Evolutionary conservation across 2,113 vertebrate species (phyloP).

Genomic region (Progne subis): DNA sequence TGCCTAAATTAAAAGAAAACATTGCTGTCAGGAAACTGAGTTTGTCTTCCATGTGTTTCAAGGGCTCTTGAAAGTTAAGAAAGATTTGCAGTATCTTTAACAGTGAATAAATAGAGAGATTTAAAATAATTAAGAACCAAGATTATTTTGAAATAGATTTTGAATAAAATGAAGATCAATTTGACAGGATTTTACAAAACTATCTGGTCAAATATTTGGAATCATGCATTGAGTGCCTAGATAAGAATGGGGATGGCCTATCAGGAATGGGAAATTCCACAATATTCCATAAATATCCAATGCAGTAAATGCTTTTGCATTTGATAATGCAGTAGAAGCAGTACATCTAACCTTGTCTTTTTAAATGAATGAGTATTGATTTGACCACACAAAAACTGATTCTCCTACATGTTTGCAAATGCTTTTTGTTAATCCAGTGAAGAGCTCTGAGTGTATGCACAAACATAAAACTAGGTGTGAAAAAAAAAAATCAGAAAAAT

Average conservation of each 20-base stretch:
- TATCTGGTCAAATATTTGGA: neutral
- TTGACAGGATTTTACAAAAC: neutral
- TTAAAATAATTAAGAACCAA: neutral
- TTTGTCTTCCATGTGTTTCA: neutral
- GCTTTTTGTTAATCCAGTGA: neutral
- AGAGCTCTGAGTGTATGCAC: neutral
- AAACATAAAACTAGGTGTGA: neutral
- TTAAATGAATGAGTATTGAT: neutral
- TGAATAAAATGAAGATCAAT: neutral
- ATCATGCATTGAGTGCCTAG: neutral
- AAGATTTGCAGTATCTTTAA: neutral
- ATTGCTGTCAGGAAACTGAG: neutral
- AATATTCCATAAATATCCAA: neutral
- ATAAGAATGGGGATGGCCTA: neutral
- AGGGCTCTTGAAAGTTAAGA: neutral
- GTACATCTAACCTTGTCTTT: neutral
- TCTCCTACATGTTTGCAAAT: neutral
- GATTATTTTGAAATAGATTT: neutral
- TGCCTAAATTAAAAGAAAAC: neutral
- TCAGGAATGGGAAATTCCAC: neutral
- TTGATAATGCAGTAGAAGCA: neutral
- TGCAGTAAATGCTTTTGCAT: neutral
- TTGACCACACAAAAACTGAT: neutral
- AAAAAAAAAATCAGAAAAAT: neutral
- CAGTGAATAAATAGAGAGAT: neutral